These are phyloP conservation scores for Adrianichthys oophorus DNA, from an alignment of 2,797 vertebrate genomes.

Conservation along the genomic window DNA sequence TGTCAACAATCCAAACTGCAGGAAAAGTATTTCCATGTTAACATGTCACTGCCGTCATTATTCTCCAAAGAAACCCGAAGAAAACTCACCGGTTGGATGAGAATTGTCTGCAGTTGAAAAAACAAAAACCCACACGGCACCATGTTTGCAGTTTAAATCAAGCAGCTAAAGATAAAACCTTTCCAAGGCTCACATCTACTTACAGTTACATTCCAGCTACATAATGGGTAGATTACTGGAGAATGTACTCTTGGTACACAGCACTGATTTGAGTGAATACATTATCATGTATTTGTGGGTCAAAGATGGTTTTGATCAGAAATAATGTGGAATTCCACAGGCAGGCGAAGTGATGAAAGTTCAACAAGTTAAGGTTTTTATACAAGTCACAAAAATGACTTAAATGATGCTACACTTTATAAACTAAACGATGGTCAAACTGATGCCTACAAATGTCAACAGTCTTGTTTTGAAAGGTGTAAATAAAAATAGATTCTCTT, in stretches of 20 bases:
- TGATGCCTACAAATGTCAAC: not conserved
- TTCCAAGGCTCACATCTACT: constrained; percentile 34
- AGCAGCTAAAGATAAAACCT: constrained; percentile 50
- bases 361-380: too few relatives aligned
- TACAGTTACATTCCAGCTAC: constrained; percentile 57
- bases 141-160: constrained; percentile 17
- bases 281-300: constrained; percentile 10
- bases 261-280: constrained; percentile 21
- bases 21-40: constrained; percentile 31
- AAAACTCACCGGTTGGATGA: constrained; percentile 4
- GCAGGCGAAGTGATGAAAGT: constrained; percentile 1
- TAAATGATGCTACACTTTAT: not conserved
- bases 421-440: constrained; percentile 12
- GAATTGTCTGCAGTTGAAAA: constrained; percentile 12
- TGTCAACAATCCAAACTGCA: constrained; percentile 40
- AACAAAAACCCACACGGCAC: not conserved
- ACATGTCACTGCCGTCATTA: constrained; percentile 10
- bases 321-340: constrained; percentile 22
- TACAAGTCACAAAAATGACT: too few relatives aligned
- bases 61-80: constrained; percentile 10
- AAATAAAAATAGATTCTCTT: constrained; percentile 49
- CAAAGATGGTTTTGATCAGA: constrained; percentile 37
- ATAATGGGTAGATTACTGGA: constrained; percentile 39
- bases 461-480: not conserved
- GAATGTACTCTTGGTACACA: constrained; percentile 19